Base-by-base conservation (phyloP, 2,797 vertebrate species). In the Syngnathus acus region DNA sequence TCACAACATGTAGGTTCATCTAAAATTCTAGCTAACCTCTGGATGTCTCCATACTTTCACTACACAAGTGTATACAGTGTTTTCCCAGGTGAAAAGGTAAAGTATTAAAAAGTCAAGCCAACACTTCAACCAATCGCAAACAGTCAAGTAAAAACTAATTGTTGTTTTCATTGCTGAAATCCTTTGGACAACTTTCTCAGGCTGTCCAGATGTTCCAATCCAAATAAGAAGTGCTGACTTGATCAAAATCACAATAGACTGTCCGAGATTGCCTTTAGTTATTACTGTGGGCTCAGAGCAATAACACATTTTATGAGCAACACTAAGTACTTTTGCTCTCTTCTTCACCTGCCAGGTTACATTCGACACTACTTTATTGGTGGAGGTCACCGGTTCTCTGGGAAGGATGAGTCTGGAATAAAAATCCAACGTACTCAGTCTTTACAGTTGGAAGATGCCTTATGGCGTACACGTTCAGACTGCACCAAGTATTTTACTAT, bases 291-390 rank as follows among this genome's bases (percentile, higher is more conserved):
- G 4, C 57, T 37, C 3, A 63, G 58, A 68, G 47, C 38, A 59
- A 54, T 55, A 21, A 40, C 6, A 38, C 42, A 11, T 23, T 65
- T 23, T 23, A 68, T 59, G 43, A 68, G n/a, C 26, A 66, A 32
- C 16, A 53, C 43, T 14, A 5, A 13, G 4, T 62, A 2, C 9
- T 45, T 62, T 45, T 14, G 16, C n/a, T 69, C 45, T 14, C n/a
- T 54, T 54, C 58, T 38, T 62, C 59, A 39, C 55, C 60, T 60
- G 62, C 40, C 64, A 65, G 19, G 23, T 59, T 14, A 32, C 16
- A 64, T 39, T 55, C 14, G 1, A n/a, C 45, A 39, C 9, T 43
- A 1, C 39, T 59, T 66, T 32, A 53, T 53, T n/a, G 32, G 32
- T 10, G 43, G 16, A 62, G 62, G 40, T 64, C 47, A 48, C 53